These are phyloP conservation scores for Hyposmocoma kahamanoa DNA, from an alignment of 1,140 invertebrate species.

Conservation along the genomic window DNA sequence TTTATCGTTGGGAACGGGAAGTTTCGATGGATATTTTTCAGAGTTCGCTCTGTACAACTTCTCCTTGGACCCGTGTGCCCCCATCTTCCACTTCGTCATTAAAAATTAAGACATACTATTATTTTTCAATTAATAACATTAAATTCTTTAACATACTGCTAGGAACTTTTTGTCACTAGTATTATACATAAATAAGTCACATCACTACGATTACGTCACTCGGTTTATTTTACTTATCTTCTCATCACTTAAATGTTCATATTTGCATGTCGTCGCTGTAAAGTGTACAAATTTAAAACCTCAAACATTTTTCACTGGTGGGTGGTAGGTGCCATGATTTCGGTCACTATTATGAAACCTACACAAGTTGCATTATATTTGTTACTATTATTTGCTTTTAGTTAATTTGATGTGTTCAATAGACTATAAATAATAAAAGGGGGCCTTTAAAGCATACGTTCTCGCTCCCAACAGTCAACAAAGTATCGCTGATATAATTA, in stretches of 20 bases:
- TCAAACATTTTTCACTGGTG: not conserved
- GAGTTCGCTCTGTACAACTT: slow-evolving; percentile 77
- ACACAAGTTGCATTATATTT: too few relatives aligned
- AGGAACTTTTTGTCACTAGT: slow-evolving; percentile 27
- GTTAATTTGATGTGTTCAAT: too few relatives aligned
- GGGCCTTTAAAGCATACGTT: too few relatives aligned
- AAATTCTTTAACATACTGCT: slow-evolving; percentile 11
- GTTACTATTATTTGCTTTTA: too few relatives aligned
- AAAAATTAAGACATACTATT: slow-evolving; percentile 41
- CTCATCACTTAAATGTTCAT: not conserved
- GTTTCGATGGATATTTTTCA: slow-evolving; percentile 72
- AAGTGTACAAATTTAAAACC: slow-evolving; percentile 11
- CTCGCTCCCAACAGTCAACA: slow-evolving; percentile 32
- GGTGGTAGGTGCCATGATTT: slow-evolving; percentile 10
- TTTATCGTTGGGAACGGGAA: slow-evolving; percentile 67
- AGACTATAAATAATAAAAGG: too few relatives aligned
- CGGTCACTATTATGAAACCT: not conserved
- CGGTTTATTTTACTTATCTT: not conserved
- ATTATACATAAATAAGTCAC: too few relatives aligned
- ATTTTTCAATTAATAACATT: slow-evolving; percentile 16
- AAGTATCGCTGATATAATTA: slow-evolving; percentile 53
- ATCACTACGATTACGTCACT: slow-evolving; percentile 20
- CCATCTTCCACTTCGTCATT: slow-evolving; percentile 74
- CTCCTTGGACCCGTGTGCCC: slow-evolving; percentile 80
- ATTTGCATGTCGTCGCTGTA: slow-evolving; percentile 9